Percentiles rank a stretch among this genome's conserved stretches.
These are phyloP conservation scores for Taphrorychus bicolor DNA, from an alignment of 2,888 invertebrate genomes.

Conservation along the genomic window DNA sequence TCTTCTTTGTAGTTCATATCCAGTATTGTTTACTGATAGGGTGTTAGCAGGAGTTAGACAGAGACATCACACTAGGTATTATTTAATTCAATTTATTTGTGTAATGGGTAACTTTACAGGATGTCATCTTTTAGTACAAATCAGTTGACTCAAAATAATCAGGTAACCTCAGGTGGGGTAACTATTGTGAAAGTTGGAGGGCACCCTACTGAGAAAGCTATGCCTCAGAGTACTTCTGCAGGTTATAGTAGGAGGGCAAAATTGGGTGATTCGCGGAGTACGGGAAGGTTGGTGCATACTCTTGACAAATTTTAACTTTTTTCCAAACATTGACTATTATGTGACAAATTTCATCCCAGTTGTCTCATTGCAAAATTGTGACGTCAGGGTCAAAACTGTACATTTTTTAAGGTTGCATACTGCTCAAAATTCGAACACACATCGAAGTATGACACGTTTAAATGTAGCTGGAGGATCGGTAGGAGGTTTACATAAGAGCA, in stretches of 20 bases:
- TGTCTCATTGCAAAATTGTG: too few species aligned
- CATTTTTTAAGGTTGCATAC: constrained; percentile 74
- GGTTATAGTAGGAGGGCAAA: constrained; percentile 70
- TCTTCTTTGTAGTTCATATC: constrained; percentile 80
- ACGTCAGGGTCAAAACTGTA: too few species aligned
- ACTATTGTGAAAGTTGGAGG: constrained; percentile 81
- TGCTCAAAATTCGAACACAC: constrained; percentile 72
- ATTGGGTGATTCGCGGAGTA: constrained; percentile 77
- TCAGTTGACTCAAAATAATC: constrained; percentile 61
- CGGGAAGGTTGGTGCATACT: constrained; percentile 60
- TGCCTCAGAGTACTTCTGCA: constrained; percentile 49
- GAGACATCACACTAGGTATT: constrained; percentile 64
- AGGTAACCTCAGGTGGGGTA: constrained; percentile 76
- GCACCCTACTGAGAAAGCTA: constrained; percentile 46
- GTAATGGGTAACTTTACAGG: neutral
- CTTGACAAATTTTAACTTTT: too few species aligned
- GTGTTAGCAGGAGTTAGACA: constrained; percentile 77
- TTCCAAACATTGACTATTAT: too few species aligned
- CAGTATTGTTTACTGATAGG: constrained; percentile 80
- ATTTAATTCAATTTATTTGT: constrained; percentile 26
- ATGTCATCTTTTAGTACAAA: constrained; percentile 50
- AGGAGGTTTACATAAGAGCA: constrained; percentile 81
- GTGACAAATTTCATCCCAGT: too few species aligned
- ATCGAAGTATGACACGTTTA: constrained; percentile 77
- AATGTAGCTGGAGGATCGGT: constrained; percentile 79